Conservation (phyloP, 2,113 vertebrate genomes). For the Burhinus oedicnemus region DNA sequence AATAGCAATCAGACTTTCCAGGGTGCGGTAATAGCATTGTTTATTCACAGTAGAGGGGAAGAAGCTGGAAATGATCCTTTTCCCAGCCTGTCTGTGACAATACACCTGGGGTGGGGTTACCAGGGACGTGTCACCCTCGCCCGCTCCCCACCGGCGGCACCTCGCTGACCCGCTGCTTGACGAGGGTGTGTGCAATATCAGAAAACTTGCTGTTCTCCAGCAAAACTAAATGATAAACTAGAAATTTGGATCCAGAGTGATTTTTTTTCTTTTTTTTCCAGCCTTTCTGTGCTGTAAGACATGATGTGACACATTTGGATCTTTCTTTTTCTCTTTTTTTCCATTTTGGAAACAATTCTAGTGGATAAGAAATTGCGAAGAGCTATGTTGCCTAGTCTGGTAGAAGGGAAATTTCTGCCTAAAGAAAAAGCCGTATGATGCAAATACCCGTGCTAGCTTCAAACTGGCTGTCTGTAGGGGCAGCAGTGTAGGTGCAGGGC, state of each 20-base stretch:
- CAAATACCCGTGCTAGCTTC: not conserved
- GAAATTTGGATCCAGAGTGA: not conserved
- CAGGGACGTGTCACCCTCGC: not conserved
- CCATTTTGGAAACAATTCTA: not conserved
- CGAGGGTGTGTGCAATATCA: accelerated
- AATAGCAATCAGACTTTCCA: not conserved
- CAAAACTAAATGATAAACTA: not conserved
- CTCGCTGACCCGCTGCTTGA: not conserved
- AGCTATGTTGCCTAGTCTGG: not conserved
- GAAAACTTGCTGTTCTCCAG: not conserved
- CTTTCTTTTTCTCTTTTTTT: not conserved
- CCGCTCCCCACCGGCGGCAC: accelerated
- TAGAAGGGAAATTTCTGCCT: not conserved
- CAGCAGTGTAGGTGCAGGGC: not conserved
- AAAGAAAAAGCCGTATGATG: not conserved
- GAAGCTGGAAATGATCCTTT: not conserved
- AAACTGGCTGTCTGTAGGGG: not conserved
- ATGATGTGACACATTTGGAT: not conserved
- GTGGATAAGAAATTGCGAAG: not conserved
- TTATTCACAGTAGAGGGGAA: not conserved
- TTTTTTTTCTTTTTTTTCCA: not conserved
- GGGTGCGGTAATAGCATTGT: not conserved
- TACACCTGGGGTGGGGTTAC: not conserved
- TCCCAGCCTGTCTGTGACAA: not conserved
- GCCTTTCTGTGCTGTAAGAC: not conserved